A percentile compares a stretch with the other conserved stretches of the same genome.
Conservation (phyloP, 2,113 vertebrate genomes). For the Lepus timidus region DNA sequence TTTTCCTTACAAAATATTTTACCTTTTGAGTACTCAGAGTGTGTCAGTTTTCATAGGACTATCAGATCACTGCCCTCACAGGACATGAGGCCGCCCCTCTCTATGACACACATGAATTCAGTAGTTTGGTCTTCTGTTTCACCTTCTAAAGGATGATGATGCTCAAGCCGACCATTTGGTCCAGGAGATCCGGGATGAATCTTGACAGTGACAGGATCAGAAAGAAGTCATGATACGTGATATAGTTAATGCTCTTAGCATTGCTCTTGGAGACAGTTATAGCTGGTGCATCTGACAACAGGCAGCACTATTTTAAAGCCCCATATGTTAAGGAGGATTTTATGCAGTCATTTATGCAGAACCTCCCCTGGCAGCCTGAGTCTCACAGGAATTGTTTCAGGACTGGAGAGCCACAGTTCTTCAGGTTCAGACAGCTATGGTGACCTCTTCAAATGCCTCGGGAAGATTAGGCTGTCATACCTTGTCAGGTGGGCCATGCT, state of each 20-base stretch:
- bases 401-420: conserved; percentile 45
- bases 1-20: conserved; percentile 8
- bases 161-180: conserved; percentile 53
- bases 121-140: background rate
- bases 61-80: background rate
- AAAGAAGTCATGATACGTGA: background rate
- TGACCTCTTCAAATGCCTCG: conserved; percentile 68
- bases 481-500: conserved; percentile 62
- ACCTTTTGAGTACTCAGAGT: background rate
- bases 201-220: conserved; percentile 50
- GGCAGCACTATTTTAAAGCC: background rate
- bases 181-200: background rate
- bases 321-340: conserved; percentile 59
- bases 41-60: background rate
- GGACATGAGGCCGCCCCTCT: background rate
- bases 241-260: conserved; percentile 22
- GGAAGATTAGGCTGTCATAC: conserved; percentile 62
- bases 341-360: conserved; percentile 61
- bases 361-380: background rate
- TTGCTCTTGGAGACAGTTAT: conserved; percentile 47
- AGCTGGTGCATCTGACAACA: conserved; percentile 29
- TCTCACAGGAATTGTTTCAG: conserved; percentile 36
- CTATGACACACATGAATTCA: background rate
- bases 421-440: conserved; percentile 67
- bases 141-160: conserved; percentile 61